phyloP scores from a whole-genome alignment of 2,888 invertebrate genomes.

The Cryptus armator region DNA sequence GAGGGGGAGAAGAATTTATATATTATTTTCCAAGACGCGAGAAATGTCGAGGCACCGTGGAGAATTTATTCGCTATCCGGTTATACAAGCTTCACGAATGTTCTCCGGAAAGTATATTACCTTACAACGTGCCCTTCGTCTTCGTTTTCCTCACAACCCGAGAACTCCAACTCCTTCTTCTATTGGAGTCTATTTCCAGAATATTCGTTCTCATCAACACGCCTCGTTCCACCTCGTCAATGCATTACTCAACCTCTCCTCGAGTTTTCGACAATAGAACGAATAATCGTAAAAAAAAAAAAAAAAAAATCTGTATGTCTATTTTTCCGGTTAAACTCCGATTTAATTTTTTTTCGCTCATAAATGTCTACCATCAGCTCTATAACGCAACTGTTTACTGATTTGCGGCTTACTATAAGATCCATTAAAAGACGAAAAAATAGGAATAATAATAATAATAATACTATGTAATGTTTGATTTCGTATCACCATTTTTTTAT shows the following conservation, averaged over 20 bases:
- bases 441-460: too few relatives aligned
- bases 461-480: too few relatives aligned
- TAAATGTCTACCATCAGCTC: too few relatives aligned
- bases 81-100: conserved; percentile 28
- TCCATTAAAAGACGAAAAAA: too few relatives aligned
- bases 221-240: conserved; percentile 17
- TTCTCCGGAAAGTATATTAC: conserved; percentile 38
- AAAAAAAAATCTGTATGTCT: not conserved
- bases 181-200: conserved; percentile 58
- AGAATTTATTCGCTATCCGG: conserved; percentile 43
- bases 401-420: too few relatives aligned
- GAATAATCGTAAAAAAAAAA: not conserved
- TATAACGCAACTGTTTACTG: too few relatives aligned
- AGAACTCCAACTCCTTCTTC: conserved; percentile 51
- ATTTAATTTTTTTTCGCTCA: not conserved
- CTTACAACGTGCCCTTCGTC: conserved; percentile 51
- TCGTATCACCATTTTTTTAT: too few relatives aligned
- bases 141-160: conserved; percentile 1
- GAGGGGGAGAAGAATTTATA: conserved; percentile 41
- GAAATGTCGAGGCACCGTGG: not conserved
- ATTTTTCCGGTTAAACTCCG: not conserved
- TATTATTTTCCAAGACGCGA: conserved; percentile 33
- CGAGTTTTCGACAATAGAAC: not conserved
- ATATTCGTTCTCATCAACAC: conserved; percentile 13
- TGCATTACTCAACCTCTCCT: conserved; percentile 48